Percentiles rank a stretch among this genome's conserved stretches.
Evolutionary conservation across 2,797 vertebrate genomes (phyloP).

Genomic region (Pipistrellus nathusii): DNA sequence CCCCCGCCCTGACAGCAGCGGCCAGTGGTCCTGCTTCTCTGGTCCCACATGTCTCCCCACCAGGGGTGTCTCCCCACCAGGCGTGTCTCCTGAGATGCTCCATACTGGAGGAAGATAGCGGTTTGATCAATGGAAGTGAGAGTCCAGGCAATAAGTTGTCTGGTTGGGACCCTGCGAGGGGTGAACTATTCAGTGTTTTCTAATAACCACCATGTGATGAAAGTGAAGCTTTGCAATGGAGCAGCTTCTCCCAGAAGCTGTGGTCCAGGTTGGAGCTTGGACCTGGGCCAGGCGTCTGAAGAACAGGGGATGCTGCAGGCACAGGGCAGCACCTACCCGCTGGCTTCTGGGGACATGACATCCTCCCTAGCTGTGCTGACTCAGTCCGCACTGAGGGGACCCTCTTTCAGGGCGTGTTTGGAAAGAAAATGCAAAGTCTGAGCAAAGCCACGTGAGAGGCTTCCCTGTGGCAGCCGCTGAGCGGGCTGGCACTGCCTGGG

Average conservation of each 20-base stretch:
- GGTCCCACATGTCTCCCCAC: neutral
- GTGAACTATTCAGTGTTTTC: neutral
- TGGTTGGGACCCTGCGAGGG: neutral
- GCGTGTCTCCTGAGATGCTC: neutral
- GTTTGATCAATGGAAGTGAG: neutral
- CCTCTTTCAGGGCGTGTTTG: neutral
- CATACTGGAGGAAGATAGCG: neutral
- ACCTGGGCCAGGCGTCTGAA: neutral
- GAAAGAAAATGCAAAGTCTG: conserved; percentile 25
- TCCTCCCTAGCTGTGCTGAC: neutral
- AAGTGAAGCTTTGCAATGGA: neutral
- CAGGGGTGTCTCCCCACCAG: too few relatives aligned
- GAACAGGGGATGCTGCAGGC: too few relatives aligned
- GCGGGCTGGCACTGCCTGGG: neutral
- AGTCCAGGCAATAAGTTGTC: neutral
- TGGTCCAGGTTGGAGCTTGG: neutral
- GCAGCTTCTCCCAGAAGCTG: conserved; percentile 48
- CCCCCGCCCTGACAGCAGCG: neutral
- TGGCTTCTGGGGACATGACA: neutral
- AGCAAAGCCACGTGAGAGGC: neutral
- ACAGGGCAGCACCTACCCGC: neutral
- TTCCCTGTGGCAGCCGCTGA: neutral
- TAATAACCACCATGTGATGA: neutral
- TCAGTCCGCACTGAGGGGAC: conserved; percentile 1
- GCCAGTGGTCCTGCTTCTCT: neutral